These are phyloP conservation scores for Dicyrtomina minuta DNA, from an alignment of 2,888 invertebrate genomes.

Conservation along the genomic window DNA sequence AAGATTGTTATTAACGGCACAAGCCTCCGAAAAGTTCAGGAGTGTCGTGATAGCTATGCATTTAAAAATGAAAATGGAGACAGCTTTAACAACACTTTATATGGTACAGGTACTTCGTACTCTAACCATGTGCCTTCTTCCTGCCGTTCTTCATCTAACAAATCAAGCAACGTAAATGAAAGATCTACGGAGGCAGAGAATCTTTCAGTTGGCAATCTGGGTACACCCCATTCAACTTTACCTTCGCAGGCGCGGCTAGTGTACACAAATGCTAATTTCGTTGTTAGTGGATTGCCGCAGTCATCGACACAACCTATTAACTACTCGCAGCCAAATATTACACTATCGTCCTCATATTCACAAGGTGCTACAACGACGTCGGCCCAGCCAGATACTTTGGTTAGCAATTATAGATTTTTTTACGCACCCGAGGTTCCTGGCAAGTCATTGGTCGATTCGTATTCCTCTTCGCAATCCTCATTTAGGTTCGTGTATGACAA, in stretches of 20 bases:
- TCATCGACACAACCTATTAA: neutral
- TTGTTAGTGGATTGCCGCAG: neutral
- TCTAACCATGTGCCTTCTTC: no score
- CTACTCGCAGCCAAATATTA: neutral
- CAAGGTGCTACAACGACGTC: neutral
- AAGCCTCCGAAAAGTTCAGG: no score
- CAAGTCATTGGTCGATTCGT: neutral
- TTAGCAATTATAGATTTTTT: constrained; percentile 17
- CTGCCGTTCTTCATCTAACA: no score
- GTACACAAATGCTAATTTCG: constrained; percentile 10
- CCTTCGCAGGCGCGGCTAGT: constrained; percentile 6
- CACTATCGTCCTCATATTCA: neutral
- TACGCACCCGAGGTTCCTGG: constrained; percentile 12
- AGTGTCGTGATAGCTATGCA: no score
- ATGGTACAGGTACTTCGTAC: no score
- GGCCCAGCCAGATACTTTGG: neutral
- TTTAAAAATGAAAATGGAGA: no score
- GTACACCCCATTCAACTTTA: neutral
- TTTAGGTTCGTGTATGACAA: constrained; percentile 37
- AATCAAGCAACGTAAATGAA: no score
- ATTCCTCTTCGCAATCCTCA: constrained; percentile 10
- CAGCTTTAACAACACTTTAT: no score
- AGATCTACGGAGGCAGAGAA: no score
- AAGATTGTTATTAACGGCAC: no score
- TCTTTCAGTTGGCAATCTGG: no score